Evolutionary conservation across 1,140 invertebrate species (phyloP), one percentile per base, ranked within the genome.

Genomic region (Drosophila biarmipes): DNA sequence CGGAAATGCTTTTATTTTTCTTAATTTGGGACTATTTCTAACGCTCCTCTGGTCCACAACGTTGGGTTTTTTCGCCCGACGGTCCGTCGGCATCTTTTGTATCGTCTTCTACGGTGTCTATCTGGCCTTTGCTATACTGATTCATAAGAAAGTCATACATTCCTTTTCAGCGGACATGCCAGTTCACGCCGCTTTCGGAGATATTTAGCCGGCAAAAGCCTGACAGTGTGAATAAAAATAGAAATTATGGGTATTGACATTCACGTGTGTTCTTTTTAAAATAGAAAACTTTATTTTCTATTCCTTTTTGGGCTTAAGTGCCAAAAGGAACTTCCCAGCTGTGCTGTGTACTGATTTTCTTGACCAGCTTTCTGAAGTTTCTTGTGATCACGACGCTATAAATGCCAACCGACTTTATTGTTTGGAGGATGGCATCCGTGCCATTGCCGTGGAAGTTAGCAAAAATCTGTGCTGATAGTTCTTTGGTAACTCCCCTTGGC

Each of bases 31-130:
- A 0, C 27, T 75, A 0, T 52, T 52, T 8, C 6, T 19, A 24
- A 43, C 53, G 2, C 15, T 75, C 1, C 6, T 75, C 1, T 75
- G 73, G 73, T 45, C 67, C 37, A 64, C 53, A 8, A 72, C 58
- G 0, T 34, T 75, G n/a, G 61, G 69, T 15, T 75, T 64, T 15
- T 56, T 42, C 21, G 52, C 67, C 4, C 48, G 73, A 4, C 73
- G 73, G 2, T 72, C 58, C 11, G 35, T 72, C 3, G 73, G 73
- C 0, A 27, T 73, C 27, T 75, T 53, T 29, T 59, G 35, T 1
- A 40, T 73, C 0, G 35, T 12, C 2, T 31, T 73, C 2, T 73
- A 73, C 35, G 0, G 27, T 2, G 8, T 73, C 2, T 73, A 61
- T 10, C 2, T 59, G 24, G 0, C 49, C 3, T 73, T 69, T 24